Evolutionary conservation across 2,888 invertebrate genomes (phyloP).

Genomic region (Apotomis turbidana): DNA sequence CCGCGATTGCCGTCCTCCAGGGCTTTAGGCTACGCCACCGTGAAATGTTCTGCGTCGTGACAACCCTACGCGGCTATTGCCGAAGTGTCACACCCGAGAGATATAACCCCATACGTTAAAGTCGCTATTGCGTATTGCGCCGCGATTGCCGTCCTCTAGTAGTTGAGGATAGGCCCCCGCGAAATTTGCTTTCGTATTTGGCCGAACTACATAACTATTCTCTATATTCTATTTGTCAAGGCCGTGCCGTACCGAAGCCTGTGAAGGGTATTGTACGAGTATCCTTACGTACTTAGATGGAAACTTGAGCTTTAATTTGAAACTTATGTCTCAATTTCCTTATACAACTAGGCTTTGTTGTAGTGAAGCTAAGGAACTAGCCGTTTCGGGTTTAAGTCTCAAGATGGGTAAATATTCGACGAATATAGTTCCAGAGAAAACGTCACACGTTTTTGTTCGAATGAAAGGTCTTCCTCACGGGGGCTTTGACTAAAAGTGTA

Average conservation of each 20-base stretch:
- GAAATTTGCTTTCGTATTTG: slow-evolving; percentile 14
- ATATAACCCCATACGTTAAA: slow-evolving; percentile 30
- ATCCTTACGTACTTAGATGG: background rate
- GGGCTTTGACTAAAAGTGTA: too few relatives aligned
- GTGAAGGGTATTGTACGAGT: background rate
- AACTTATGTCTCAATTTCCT: too few relatives aligned
- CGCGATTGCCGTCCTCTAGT: slow-evolving; percentile 22
- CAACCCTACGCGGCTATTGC: slow-evolving; percentile 19
- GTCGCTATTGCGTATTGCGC: slow-evolving; percentile 22
- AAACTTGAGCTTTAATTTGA: too few relatives aligned
- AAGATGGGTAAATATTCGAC: too few relatives aligned
- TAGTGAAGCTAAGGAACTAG: too few relatives aligned
- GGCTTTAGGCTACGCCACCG: too few relatives aligned
- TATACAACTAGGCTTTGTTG: too few relatives aligned
- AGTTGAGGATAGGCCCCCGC: slow-evolving; percentile 25
- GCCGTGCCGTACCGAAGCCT: background rate
- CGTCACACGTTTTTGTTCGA: too few relatives aligned
- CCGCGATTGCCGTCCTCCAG: too few relatives aligned
- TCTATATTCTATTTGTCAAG: background rate
- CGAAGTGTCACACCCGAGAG: slow-evolving; percentile 10
- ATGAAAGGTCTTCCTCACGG: too few relatives aligned
- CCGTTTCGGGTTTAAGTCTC: too few relatives aligned
- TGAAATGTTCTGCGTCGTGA: background rate
- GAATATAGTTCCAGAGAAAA: too few relatives aligned
- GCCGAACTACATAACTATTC: background rate